Percentiles rank a stretch among this genome's conserved stretches.
These are phyloP conservation scores for Ips typographus DNA, from an alignment of 1,140 invertebrate species.

Conservation along the genomic window DNA sequence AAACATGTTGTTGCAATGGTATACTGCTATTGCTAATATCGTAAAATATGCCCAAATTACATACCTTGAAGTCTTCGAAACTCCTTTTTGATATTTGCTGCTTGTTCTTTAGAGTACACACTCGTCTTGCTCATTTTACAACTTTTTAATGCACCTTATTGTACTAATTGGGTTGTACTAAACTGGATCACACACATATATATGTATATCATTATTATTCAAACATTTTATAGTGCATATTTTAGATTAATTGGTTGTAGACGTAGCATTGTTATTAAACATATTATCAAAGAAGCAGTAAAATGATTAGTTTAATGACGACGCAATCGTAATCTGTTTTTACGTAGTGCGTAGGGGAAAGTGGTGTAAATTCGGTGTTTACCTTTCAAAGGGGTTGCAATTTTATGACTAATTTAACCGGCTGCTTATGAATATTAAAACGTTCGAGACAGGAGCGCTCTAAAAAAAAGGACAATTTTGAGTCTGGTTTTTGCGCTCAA, in stretches of 20 bases:
- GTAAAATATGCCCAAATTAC: neutral
- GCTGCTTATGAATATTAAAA: constrained; percentile 4
- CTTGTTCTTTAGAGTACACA: constrained; percentile 26
- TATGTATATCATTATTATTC: neutral
- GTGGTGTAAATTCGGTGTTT: too few species aligned
- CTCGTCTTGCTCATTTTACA: constrained; percentile 13
- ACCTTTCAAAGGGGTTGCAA: too few species aligned
- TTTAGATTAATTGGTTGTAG: neutral
- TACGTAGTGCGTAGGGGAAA: too few species aligned
- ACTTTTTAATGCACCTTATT: neutral
- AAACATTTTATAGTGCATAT: neutral
- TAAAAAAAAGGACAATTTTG: constrained; percentile 3
- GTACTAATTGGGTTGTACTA: too few species aligned
- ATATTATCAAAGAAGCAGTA: neutral
- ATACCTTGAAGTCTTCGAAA: constrained; percentile 57
- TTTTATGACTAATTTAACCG: too few species aligned
- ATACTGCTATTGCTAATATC: neutral
- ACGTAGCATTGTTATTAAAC: neutral
- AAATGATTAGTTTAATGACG: neutral
- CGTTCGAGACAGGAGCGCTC: neutral
- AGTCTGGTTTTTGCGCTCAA: neutral
- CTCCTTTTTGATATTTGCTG: constrained; percentile 52
- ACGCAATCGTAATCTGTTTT: too few species aligned
- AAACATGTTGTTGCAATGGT: neutral
- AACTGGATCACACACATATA: neutral